These are phyloP conservation scores for Trachymyrmex cornetzi DNA, from an alignment of 1,140 invertebrate genomes.

Conservation along the genomic window DNA sequence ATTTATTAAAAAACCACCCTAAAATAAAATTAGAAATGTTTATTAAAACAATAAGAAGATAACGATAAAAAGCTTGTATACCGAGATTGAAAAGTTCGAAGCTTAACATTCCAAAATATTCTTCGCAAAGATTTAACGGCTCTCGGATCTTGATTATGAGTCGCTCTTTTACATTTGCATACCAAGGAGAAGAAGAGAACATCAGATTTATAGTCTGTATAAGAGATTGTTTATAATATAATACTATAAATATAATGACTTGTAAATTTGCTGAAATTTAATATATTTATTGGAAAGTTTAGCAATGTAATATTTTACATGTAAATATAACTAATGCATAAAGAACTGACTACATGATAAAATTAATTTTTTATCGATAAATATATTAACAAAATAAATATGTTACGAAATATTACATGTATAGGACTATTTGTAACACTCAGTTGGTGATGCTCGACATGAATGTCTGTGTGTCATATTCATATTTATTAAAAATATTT, in stretches of 20 bases:
- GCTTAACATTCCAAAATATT: too few species aligned
- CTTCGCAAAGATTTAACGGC: too few species aligned
- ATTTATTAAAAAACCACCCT: too few species aligned
- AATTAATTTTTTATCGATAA: conserved; percentile 1
- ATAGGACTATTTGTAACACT: too few species aligned
- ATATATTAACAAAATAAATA: neutral
- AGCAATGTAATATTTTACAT: neutral
- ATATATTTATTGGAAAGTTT: neutral
- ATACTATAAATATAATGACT: neutral
- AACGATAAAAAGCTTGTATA: neutral
- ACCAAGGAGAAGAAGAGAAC: too few species aligned
- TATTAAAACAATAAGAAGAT: neutral
- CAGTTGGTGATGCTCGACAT: too few species aligned
- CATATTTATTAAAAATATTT: too few species aligned
- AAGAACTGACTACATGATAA: neutral
- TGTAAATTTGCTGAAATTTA: neutral
- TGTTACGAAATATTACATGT: neutral
- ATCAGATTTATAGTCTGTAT: too few species aligned
- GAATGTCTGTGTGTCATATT: too few species aligned
- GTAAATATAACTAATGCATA: neutral
- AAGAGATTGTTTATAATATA: neutral
- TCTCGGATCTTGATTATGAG: too few species aligned
- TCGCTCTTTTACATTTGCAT: too few species aligned
- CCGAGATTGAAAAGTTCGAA: neutral
- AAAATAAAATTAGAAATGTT: neutral